These are phyloP conservation scores for Branchipolynoe longqiensis DNA, from an alignment of 2,888 invertebrate species.

Conservation along the genomic window DNA sequence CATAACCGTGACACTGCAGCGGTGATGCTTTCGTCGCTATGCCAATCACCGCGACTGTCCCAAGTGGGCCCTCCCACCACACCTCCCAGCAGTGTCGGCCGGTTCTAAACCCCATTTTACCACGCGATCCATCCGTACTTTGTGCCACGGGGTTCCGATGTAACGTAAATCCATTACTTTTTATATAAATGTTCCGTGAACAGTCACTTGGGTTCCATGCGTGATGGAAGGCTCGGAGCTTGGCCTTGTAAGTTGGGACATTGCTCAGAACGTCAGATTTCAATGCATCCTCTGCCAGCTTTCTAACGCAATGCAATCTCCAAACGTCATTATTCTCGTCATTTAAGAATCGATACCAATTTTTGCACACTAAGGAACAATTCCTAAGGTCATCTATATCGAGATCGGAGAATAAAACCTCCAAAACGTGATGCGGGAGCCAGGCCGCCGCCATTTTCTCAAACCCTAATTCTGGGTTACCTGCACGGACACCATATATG, in stretches of 20 bases:
- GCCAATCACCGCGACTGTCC: constrained; percentile 97
- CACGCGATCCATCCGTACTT: constrained; percentile 95
- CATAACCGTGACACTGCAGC: constrained; percentile 96
- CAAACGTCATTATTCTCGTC: constrained; percentile 98
- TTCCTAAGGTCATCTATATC: constrained; percentile 92
- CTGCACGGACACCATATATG: not conserved
- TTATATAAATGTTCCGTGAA: constrained; percentile 97
- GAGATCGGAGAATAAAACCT: constrained; percentile 90
- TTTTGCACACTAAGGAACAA: constrained; percentile 95
- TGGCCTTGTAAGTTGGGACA: constrained; percentile 94
- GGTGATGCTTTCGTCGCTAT: constrained; percentile 88
- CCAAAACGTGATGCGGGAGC: constrained; percentile 76
- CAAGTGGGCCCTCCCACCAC: constrained; percentile 98
- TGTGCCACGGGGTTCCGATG: constrained; percentile 99
- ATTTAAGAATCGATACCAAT: constrained; percentile 93
- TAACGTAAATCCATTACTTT: constrained; percentile 97
- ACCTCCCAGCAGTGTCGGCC: constrained; percentile 99
- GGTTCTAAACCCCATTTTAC: constrained; percentile 91
- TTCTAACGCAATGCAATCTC: constrained; percentile 93
- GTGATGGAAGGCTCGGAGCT: constrained; percentile 93
- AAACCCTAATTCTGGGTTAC: constrained; percentile 27
- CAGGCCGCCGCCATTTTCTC: constrained; percentile 59
- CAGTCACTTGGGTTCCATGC: constrained; percentile 99
- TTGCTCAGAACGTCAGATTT: constrained; percentile 95
- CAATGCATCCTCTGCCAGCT: constrained; percentile 92